Evolutionary conservation across 92 coral and sea anemone species (phyloP).

Genomic region (Zoanthus solanderi): DNA sequence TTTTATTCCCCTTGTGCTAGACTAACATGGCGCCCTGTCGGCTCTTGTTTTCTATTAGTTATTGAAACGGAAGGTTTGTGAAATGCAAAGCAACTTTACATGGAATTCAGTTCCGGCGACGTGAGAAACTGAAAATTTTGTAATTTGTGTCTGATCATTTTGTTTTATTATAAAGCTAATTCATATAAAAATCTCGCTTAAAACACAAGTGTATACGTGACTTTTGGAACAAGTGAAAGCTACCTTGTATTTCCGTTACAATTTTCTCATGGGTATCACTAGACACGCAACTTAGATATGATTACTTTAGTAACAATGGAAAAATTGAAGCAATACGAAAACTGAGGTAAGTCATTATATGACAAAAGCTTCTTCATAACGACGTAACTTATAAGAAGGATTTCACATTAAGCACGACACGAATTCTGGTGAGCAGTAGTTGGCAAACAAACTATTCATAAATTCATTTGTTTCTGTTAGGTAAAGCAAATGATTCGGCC

Average conservation of each 20-base stretch:
- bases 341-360: neutral
- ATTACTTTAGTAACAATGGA: neutral
- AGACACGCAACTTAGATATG: neutral
- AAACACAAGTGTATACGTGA: neutral
- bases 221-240: neutral
- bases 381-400: neutral
- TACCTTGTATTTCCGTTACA: neutral
- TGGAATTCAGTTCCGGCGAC: too few relatives aligned
- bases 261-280: constrained; percentile 5
- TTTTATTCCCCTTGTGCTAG: too few relatives aligned
- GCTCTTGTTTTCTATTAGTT: too few relatives aligned
- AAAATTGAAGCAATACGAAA: neutral
- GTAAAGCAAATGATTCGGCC: neutral
- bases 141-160: too few relatives aligned
- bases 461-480: neutral
- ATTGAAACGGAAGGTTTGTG: too few relatives aligned
- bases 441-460: neutral
- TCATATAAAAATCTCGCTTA: too few relatives aligned
- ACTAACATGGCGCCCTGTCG: too few relatives aligned
- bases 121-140: too few relatives aligned
- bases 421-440: neutral
- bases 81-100: too few relatives aligned
- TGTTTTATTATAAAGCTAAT: too few relatives aligned
- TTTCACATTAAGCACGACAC: neutral
- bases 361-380: neutral